A percentile compares a stretch with the other conserved stretches of the same genome.
These are phyloP conservation scores for Calephelis perditalis DNA, from an alignment of 2,888 invertebrate genomes.

Conservation along the genomic window DNA sequence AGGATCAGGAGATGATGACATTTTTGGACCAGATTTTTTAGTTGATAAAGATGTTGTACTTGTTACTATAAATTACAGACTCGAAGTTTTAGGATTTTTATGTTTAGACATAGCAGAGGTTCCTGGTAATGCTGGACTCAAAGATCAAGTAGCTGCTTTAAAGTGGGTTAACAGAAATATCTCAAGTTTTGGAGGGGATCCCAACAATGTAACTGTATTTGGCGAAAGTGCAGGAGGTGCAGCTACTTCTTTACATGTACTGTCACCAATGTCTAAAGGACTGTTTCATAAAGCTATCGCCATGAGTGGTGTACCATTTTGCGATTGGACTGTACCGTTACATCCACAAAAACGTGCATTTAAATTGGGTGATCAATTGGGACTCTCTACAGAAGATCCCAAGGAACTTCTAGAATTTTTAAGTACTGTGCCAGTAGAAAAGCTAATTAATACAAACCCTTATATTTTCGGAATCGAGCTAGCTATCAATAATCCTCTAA, in stretches of 20 bases:
- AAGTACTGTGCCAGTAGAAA: conserved; percentile 39
- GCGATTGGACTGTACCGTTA: conserved; percentile 49
- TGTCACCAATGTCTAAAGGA: conserved; percentile 45
- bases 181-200: conserved; percentile 85
- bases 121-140: conserved; percentile 91
- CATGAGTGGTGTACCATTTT: conserved; percentile 56
- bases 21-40: conserved; percentile 57
- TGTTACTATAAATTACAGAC: conserved; percentile 81
- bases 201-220: conserved; percentile 84
- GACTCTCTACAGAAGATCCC: conserved; percentile 41
- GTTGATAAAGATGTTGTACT: conserved; percentile 82
- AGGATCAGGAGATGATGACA: conserved; percentile 43
- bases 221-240: conserved; percentile 85
- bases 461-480: conserved; percentile 39
- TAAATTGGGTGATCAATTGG: conserved; percentile 41
- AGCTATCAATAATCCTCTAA: conserved; percentile 30
- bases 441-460: conserved; percentile 37
- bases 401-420: conserved; percentile 43
- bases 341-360: conserved; percentile 41
- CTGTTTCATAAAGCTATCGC: conserved; percentile 58
- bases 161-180: conserved; percentile 86
- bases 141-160: conserved; percentile 89
- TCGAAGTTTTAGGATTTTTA: conserved; percentile 86
- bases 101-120: conserved; percentile 78
- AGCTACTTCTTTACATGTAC: conserved; percentile 64